Percentiles rank a stretch among this genome's conserved stretches.
These are phyloP conservation scores for Callosobruchus maculatus DNA, from an alignment of 2,888 invertebrate genomes.

Conservation along the genomic window DNA sequence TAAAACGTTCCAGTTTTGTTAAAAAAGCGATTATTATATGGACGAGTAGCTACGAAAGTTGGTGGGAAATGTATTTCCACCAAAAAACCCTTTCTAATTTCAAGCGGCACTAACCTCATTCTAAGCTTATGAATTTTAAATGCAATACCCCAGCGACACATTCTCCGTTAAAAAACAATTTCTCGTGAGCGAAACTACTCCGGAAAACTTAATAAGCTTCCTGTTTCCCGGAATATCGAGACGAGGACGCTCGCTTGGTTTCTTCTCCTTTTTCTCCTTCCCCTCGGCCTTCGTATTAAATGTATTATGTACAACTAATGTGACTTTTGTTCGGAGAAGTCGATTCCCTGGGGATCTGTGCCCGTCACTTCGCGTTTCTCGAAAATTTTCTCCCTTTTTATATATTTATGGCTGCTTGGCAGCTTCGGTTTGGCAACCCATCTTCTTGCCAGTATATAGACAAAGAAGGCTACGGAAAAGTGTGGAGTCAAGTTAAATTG, in stretches of 20 bases:
- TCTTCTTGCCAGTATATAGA: not conserved
- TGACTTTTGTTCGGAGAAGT: not conserved
- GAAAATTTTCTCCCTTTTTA: not conserved
- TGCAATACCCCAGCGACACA: not conserved
- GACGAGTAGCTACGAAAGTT: not conserved
- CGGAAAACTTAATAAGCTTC: not conserved
- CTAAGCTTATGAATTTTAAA: not conserved
- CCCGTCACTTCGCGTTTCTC: constrained; percentile 20
- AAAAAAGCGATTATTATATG: too few species aligned
- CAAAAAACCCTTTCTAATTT: not conserved
- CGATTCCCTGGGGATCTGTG: constrained; percentile 20
- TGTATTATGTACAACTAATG: not conserved
- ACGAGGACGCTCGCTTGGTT: not conserved
- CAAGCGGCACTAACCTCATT: not conserved
- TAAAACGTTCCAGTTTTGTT: too few species aligned
- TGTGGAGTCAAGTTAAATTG: too few species aligned
- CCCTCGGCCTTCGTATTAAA: not conserved
- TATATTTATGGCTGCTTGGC: not conserved
- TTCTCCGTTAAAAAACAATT: not conserved
- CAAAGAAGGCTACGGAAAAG: too few species aligned
- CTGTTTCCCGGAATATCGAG: not conserved
- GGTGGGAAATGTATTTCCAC: not conserved
- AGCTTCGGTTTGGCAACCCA: not conserved
- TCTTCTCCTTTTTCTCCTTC: not conserved
- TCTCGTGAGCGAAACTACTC: not conserved